phyloP scores from a whole-genome alignment of 37 sponge, comb jelly and placozoan species.

The Amphimedon queenslandica region DNA sequence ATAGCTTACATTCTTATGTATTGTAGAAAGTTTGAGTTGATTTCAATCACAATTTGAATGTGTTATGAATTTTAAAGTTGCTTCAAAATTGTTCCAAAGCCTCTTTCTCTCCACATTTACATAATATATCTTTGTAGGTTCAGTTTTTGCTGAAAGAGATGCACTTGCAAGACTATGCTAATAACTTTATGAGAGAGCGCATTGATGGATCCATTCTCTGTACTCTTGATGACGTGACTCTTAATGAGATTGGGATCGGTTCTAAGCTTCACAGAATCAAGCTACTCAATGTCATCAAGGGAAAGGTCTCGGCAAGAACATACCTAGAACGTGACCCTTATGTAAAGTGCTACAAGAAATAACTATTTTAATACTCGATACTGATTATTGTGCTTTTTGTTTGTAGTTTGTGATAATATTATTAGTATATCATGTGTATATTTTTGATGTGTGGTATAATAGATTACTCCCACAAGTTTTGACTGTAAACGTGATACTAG shows the following conservation, averaged over 20 bases:
- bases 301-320: neutral
- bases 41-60: no score
- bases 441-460: no score
- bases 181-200: neutral
- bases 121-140: neutral
- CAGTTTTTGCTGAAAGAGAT: neutral
- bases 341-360: constrained; percentile 6
- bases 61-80: no score
- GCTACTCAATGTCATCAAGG: neutral
- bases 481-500: no score
- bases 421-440: no score
- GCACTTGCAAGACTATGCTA: neutral
- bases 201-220: neutral
- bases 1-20: neutral
- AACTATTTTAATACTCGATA: no score
- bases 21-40: no score
- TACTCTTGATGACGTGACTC: neutral
- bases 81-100: neutral
- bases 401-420: no score
- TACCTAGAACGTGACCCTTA: neutral
- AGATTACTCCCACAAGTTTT: no score
- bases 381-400: no score
- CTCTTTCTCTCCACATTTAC: neutral
- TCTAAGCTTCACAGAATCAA: neutral
- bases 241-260: neutral